phyloP scores from a whole-genome alignment of 2,797 vertebrate species.

The Takifugu rubripes region DNA sequence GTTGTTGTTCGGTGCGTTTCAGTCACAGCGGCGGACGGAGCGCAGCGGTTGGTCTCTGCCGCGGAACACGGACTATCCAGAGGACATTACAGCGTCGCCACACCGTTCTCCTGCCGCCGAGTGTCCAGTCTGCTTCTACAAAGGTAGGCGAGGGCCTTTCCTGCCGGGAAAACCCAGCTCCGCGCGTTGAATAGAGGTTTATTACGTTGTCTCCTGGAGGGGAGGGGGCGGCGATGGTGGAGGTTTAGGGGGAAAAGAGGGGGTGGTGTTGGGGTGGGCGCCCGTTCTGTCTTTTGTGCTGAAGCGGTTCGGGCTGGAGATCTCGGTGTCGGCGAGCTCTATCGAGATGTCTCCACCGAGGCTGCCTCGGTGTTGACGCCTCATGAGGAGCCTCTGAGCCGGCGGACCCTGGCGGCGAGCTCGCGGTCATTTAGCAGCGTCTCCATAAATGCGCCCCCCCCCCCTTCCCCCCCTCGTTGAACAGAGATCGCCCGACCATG shows the following conservation, averaged over 20 bases:
- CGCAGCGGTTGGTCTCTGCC: conserved; percentile 28
- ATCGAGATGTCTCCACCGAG: conserved; percentile 19
- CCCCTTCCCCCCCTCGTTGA: too few relatives aligned
- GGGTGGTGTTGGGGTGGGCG: not conserved
- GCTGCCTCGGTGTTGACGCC: conserved; percentile 26
- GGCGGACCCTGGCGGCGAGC: conserved; percentile 15
- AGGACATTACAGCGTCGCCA: conserved; percentile 28
- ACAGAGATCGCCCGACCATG: not conserved
- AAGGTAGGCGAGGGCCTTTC: conserved; percentile 40
- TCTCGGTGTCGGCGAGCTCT: conserved; percentile 5
- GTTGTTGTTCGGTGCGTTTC: conserved; percentile 41
- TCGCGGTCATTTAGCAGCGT: not conserved
- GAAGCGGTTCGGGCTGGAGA: conserved; percentile 33
- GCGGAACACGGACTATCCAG: conserved; percentile 42
- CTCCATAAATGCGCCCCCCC: too few relatives aligned
- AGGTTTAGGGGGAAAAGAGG: not conserved
- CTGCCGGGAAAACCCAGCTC: conserved; percentile 6
- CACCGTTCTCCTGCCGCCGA: conserved; percentile 29
- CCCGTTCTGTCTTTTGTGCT: conserved; percentile 66
- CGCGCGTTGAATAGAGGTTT: conserved; percentile 12
- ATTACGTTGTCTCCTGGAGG: conserved; percentile 37
- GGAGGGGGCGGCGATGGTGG: conserved; percentile 32
- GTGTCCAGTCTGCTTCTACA: conserved; percentile 35
- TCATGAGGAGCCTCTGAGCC: conserved; percentile 1
- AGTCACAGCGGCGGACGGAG: conserved; percentile 36